Conservation (phyloP, 1,140 invertebrate genomes). For the Polyergus mexicanus region DNA sequence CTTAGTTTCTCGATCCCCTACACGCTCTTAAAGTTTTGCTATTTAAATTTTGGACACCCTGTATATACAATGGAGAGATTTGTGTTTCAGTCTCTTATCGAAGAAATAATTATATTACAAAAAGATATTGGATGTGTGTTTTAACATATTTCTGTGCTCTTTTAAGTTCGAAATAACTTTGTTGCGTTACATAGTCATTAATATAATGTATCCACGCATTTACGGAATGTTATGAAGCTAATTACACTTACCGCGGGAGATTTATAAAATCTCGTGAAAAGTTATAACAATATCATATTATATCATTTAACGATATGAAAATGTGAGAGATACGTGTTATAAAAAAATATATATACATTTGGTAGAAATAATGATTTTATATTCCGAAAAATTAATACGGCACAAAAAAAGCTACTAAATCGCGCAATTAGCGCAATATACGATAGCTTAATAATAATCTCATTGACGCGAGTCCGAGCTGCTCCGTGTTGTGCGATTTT, state of each 20-base stretch:
- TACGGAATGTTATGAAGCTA: background rate
- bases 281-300: constrained; percentile 6
- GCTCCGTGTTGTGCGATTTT: background rate
- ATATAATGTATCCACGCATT: constrained; percentile 2
- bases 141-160: background rate
- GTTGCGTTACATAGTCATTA: background rate
- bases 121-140: constrained; percentile 9
- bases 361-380: constrained; percentile 35
- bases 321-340: constrained; percentile 19
- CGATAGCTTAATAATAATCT: constrained; percentile 58
- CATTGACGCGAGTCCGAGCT: constrained; percentile 28
- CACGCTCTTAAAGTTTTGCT: no score
- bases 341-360: background rate
- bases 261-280: constrained; percentile 10
- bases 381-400: constrained; percentile 24
- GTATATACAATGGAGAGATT: no score
- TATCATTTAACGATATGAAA: background rate
- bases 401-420: constrained; percentile 37
- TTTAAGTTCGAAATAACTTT: background rate
- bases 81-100: constrained; percentile 2
- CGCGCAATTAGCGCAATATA: constrained; percentile 43
- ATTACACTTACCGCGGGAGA: constrained; percentile 2
- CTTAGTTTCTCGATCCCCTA: no score
- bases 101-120: background rate
- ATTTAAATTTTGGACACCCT: no score